Evolutionary conservation across 2,113 vertebrate species (phyloP).

Genomic region (Hemicordylus capensis): DNA sequence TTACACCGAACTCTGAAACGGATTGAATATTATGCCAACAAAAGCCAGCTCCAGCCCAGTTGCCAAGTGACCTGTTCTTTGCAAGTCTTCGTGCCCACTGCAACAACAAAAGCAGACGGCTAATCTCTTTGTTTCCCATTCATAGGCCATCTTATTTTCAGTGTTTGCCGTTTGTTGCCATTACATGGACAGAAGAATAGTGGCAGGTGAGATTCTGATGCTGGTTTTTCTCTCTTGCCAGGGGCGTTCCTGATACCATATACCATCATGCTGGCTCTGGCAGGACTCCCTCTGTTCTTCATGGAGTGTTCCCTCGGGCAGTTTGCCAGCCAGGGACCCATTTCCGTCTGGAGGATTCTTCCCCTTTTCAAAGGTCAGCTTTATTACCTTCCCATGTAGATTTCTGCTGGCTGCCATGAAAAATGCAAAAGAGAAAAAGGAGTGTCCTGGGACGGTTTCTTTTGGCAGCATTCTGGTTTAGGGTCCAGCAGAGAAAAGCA

Average conservation of each 20-base stretch:
- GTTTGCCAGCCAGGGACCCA: slow-evolving; percentile 92
- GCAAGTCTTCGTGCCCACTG: not conserved
- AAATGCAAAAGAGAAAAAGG: not conserved
- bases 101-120: not conserved
- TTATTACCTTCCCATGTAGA: slow-evolving; percentile 7
- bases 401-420: not conserved
- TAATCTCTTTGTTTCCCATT: not conserved
- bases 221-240: slow-evolving; percentile 51
- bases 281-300: slow-evolving; percentile 93
- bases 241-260: slow-evolving; percentile 96
- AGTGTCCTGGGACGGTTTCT: not conserved
- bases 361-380: slow-evolving; percentile 90
- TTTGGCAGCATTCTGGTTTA: too few species aligned
- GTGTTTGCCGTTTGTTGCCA: not conserved
- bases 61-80: not conserved
- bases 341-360: slow-evolving; percentile 88
- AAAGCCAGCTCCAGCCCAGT: not conserved
- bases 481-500: not conserved
- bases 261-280: slow-evolving; percentile 85
- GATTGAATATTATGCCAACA: not conserved
- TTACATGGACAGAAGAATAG: not conserved
- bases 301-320: slow-evolving; percentile 94
- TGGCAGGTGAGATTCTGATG: not conserved
- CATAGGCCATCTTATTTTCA: not conserved
- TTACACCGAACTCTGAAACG: too few species aligned